Evolutionary conservation across 1,140 invertebrate genomes (phyloP).

Genomic region (Brachionus calyciflorus): DNA sequence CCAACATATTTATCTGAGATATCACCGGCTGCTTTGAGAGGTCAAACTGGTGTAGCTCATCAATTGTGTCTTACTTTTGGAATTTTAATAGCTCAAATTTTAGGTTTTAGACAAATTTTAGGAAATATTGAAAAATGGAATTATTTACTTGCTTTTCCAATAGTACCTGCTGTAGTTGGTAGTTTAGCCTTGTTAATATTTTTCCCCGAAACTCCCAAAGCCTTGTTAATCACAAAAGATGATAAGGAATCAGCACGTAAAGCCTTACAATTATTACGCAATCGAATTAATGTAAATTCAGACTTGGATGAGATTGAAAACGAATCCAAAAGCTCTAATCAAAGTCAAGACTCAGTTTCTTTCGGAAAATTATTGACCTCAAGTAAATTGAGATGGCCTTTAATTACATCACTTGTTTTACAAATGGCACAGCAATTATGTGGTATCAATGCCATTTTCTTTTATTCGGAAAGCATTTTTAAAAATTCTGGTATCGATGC

Average conservation of each 20-base stretch:
- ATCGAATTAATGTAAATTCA: constrained; percentile 51
- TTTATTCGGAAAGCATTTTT: constrained; percentile 75
- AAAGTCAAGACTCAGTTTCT: constrained; percentile 49
- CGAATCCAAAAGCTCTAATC: constrained; percentile 50
- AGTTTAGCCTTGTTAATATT: constrained; percentile 71
- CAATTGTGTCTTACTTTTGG: constrained; percentile 82
- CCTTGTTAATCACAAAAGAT: constrained; percentile 70
- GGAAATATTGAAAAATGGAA: constrained; percentile 68
- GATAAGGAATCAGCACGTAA: constrained; percentile 69
- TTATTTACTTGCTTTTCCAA: constrained; percentile 67
- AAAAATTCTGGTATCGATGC: constrained; percentile 65
- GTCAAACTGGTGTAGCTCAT: constrained; percentile 79
- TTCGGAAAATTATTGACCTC: constrained; percentile 53
- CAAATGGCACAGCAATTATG: constrained; percentile 57
- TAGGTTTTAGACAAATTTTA: constrained; percentile 63
- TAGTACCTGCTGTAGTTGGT: constrained; percentile 71
- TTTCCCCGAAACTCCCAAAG: constrained; percentile 86
- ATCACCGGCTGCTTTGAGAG: constrained; percentile 74
- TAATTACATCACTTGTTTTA: constrained; percentile 53
- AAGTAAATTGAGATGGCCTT: constrained; percentile 52
- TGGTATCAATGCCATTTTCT: constrained; percentile 68
- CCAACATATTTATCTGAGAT: constrained; percentile 85
- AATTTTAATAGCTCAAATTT: constrained; percentile 69
- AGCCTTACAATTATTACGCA: constrained; percentile 52
- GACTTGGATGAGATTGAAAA: constrained; percentile 57